phyloP scores from a whole-genome alignment of 1,140 invertebrate genomes.

The Venturia canescens region DNA sequence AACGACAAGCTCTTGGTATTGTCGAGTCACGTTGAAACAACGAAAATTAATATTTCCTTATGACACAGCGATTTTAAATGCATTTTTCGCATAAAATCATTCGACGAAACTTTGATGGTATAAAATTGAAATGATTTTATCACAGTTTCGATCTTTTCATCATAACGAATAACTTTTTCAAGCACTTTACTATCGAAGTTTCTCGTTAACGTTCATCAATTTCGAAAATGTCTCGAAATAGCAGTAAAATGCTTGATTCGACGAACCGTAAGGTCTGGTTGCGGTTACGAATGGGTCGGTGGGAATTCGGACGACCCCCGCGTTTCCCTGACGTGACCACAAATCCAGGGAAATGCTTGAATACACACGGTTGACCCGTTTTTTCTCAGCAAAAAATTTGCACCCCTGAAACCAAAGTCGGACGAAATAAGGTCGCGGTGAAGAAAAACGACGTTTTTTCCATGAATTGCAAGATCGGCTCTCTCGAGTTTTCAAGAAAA shows the following conservation, averaged over 20 bases:
- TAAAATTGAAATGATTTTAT: too few species aligned
- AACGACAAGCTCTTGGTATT: background rate
- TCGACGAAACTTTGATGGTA: too few species aligned
- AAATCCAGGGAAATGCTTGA: background rate
- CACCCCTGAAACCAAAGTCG: background rate
- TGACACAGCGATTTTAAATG: too few species aligned
- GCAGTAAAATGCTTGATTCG: background rate
- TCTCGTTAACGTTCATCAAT: too few species aligned
- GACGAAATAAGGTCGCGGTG: background rate
- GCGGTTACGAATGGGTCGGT: background rate
- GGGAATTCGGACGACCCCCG: background rate
- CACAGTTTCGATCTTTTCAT: too few species aligned
- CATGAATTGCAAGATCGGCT: background rate
- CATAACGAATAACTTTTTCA: too few species aligned
- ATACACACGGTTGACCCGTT: conserved; percentile 19
- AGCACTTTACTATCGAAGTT: too few species aligned
- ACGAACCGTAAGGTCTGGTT: background rate
- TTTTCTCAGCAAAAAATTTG: background rate
- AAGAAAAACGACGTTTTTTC: background rate
- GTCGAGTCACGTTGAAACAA: too few species aligned
- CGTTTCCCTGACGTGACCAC: background rate
- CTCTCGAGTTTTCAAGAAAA: background rate
- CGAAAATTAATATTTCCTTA: too few species aligned
- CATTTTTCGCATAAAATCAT: too few species aligned
- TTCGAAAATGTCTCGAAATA: too few species aligned